A percentile compares a stretch with the other conserved stretches of the same genome.
phyloP scores from a whole-genome alignment of 1,140 invertebrate species.

The Zaprionus davidi region DNA sequence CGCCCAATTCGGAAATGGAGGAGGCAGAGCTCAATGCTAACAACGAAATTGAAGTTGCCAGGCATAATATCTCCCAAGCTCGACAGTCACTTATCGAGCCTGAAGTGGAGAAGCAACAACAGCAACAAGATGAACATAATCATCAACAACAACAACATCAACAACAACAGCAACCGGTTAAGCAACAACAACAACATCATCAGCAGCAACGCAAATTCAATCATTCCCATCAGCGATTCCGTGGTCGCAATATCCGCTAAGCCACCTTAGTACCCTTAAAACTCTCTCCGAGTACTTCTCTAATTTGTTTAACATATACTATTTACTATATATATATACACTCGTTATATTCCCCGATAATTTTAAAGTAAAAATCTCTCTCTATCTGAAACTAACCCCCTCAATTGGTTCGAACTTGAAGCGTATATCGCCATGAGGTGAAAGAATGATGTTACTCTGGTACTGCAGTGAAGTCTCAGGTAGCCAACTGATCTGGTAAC shows the following conservation, averaged over 20 bases:
- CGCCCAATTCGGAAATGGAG: conserved; percentile 47
- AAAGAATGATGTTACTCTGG: conserved; percentile 68
- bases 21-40: conserved; percentile 14
- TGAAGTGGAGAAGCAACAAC: neutral
- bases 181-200: conserved; percentile 47
- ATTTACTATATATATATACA: conserved; percentile 24
- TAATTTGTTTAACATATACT: conserved; percentile 11
- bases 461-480: conserved; percentile 56
- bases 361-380: conserved; percentile 60
- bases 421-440: conserved; percentile 60
- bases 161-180: conserved; percentile 5
- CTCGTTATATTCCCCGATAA: conserved; percentile 54
- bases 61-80: conserved; percentile 12
- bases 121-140: neutral
- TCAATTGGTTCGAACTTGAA: conserved; percentile 64
- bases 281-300: neutral
- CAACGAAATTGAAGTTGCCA: conserved; percentile 30
- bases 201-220: conserved; percentile 46
- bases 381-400: conserved; percentile 26
- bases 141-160: conserved; percentile 1
- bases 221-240: conserved; percentile 64
- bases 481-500: conserved; percentile 84
- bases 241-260: conserved; percentile 69
- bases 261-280: neutral
- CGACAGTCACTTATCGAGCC: neutral